phyloP scores from a whole-genome alignment of 1,140 invertebrate genomes.

The Megathymus violae region DNA sequence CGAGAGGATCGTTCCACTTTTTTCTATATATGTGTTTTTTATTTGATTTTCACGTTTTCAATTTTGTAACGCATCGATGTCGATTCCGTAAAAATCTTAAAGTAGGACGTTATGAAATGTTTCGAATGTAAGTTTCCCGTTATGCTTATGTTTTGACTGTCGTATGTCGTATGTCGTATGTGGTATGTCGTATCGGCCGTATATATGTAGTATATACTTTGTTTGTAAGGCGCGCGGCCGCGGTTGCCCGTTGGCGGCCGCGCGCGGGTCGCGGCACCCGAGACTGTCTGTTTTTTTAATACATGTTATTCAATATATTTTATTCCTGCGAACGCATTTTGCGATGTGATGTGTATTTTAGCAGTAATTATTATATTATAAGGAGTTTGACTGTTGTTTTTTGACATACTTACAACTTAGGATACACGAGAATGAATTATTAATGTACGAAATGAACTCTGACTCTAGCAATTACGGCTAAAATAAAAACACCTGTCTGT shows the following conservation, averaged over 20 bases:
- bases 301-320: constrained; percentile 91
- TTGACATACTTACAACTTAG: constrained; percentile 83
- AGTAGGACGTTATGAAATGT: constrained; percentile 85
- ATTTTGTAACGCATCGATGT: constrained; percentile 83
- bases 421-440: constrained; percentile 76
- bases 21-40: constrained; percentile 84
- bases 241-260: constrained; percentile 81
- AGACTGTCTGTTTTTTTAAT: constrained; percentile 86
- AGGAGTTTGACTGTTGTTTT: constrained; percentile 85
- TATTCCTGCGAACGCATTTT: constrained; percentile 91
- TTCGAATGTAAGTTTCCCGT: constrained; percentile 84
- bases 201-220: constrained; percentile 81
- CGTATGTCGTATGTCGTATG: constrained; percentile 78
- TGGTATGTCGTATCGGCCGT: too few relatives aligned
- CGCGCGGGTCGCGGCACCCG: constrained; percentile 79
- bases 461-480: constrained; percentile 84
- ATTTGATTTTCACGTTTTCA: constrained; percentile 84
- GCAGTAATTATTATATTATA: constrained; percentile 87
- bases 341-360: constrained; percentile 92
- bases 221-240: constrained; percentile 67
- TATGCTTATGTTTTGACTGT: constrained; percentile 82
- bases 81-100: constrained; percentile 84
- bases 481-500: constrained; percentile 83
- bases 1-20: constrained; percentile 71
- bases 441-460: constrained; percentile 75